Conservation (phyloP, 2,797 vertebrate genomes). For the Harpagifer antarcticus region DNA sequence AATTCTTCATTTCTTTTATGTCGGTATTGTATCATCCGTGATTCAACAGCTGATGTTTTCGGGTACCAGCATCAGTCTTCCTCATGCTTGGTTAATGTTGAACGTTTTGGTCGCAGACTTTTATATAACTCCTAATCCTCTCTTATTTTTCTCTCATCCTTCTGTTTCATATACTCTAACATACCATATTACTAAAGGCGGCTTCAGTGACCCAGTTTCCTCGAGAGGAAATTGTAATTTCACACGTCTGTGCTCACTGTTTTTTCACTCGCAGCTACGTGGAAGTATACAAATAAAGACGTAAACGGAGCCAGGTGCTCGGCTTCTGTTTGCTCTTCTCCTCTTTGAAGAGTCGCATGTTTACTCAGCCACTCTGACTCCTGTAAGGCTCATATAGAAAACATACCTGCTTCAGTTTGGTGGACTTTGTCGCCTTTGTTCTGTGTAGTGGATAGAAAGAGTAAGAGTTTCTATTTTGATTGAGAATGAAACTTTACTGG, state of each 20-base stretch:
- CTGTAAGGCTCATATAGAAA: background rate
- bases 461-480: no score
- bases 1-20: no score
- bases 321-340: slow-evolving; percentile 44
- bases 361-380: slow-evolving; percentile 28
- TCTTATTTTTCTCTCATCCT: background rate
- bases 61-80: background rate
- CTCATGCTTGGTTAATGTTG: background rate
- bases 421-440: background rate
- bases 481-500: background rate
- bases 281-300: background rate
- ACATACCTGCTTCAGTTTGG: background rate
- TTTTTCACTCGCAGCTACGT: background rate
- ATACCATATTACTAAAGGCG: background rate
- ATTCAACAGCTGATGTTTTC: no score
- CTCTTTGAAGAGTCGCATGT: slow-evolving; percentile 21
- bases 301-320: slow-evolving; percentile 39
- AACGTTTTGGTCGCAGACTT: background rate
- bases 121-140: background rate
- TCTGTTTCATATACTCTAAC: background rate
- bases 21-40: no score
- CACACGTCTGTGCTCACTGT: slow-evolving; percentile 10
- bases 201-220: slow-evolving; percentile 32
- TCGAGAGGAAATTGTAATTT: slow-evolving; percentile 34
- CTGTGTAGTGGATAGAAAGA: background rate